Evolutionary conservation across 2,888 invertebrate genomes (phyloP).

Genomic region (Pyrrhosoma nymphula): DNA sequence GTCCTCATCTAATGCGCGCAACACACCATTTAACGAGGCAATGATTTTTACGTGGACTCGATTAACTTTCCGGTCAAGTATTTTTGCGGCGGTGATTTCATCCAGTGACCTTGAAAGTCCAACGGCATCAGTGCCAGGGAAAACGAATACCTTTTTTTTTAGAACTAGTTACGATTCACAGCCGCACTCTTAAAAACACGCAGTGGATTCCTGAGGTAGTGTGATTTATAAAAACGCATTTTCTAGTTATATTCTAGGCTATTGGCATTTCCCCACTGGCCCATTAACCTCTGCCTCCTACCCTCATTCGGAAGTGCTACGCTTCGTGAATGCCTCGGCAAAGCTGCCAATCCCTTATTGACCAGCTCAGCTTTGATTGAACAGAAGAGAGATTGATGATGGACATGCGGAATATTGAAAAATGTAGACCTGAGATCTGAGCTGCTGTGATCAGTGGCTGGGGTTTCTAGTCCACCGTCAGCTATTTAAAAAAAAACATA

Average conservation of each 20-base stretch:
- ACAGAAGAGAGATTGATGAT: too few species aligned
- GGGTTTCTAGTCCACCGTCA: too few species aligned
- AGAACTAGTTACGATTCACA: not conserved
- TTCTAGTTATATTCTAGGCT: not conserved
- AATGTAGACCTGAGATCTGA: too few species aligned
- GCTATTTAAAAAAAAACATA: too few species aligned
- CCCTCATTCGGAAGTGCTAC: not conserved
- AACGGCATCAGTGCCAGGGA: not conserved
- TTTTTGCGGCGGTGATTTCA: not conserved
- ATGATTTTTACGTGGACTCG: not conserved
- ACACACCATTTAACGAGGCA: not conserved
- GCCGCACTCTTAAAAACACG: not conserved
- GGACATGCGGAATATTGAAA: too few species aligned
- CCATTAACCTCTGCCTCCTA: not conserved
- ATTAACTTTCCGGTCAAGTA: not conserved
- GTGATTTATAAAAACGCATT: not conserved
- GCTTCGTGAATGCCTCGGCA: not conserved
- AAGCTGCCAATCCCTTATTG: not conserved
- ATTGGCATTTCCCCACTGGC: not conserved
- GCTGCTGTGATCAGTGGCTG: too few species aligned
- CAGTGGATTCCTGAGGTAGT: not conserved
- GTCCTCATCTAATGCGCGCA: not conserved
- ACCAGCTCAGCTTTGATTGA: not conserved
- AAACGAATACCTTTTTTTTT: not conserved
- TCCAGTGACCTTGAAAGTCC: not conserved